Evolutionary conservation across 1,140 invertebrate species (phyloP).

Genomic region (Leptinotarsa lineolata): DNA sequence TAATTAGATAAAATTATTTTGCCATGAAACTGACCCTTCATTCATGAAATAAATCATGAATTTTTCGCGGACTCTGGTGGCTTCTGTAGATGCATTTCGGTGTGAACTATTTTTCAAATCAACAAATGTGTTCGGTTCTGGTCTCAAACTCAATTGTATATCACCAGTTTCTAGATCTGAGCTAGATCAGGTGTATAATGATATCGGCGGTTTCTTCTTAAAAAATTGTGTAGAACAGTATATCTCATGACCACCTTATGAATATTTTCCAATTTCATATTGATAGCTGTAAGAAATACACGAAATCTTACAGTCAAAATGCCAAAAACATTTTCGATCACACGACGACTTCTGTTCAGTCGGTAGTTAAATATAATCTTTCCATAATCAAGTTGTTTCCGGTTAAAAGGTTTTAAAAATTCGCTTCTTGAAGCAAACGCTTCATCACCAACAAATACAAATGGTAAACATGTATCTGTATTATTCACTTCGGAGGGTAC

Average conservation of each 20-base stretch:
- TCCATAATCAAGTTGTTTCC: not conserved
- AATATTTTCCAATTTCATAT: not conserved
- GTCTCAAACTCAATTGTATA: too few relatives aligned
- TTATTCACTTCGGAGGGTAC: conserved; percentile 35
- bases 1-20: too few relatives aligned
- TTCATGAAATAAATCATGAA: too few relatives aligned
- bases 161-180: too few relatives aligned
- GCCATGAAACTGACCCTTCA: too few relatives aligned
- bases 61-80: too few relatives aligned
- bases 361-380: not conserved
- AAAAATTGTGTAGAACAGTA: not conserved
- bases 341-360: not conserved
- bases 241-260: not conserved
- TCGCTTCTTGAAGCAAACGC: conserved; percentile 49
- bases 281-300: not conserved
- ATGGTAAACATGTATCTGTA: conserved; percentile 37
- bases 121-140: too few relatives aligned
- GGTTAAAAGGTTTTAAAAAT: conserved; percentile 55
- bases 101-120: too few relatives aligned
- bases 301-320: not conserved
- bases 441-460: conserved; percentile 48
- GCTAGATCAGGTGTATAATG: too few relatives aligned
- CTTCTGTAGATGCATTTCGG: too few relatives aligned
- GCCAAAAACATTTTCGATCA: not conserved
- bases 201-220: not conserved